phyloP scores from a whole-genome alignment of 2,888 invertebrate genomes.

The Drosophila silvestris region DNA sequence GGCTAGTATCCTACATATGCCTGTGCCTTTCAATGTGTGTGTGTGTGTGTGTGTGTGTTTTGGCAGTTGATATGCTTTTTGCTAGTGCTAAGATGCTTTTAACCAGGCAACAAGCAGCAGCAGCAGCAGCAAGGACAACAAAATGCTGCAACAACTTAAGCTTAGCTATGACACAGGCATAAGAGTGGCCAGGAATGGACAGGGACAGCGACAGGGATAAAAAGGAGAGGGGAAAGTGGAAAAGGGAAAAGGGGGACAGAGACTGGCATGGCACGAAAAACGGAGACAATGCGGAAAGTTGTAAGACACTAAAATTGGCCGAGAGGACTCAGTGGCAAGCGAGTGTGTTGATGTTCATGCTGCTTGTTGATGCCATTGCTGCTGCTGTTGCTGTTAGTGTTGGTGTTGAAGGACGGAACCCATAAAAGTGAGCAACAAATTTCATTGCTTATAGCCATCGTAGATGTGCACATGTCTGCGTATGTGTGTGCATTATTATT shows the following conservation, averaged over 20 bases:
- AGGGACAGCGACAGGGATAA: background rate
- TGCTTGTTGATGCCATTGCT: constrained; percentile 37
- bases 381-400: constrained; percentile 16
- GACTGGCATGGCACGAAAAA: constrained; percentile 43
- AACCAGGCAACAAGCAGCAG: constrained; percentile 46
- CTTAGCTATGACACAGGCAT: constrained; percentile 66
- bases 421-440: constrained; percentile 79
- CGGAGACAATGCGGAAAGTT: constrained; percentile 77
- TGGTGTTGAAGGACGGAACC: constrained; percentile 61
- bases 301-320: constrained; percentile 78
- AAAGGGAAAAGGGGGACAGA: background rate
- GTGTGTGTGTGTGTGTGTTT: constrained; percentile 23
- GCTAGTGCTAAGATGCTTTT: constrained; percentile 64
- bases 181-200: constrained; percentile 35
- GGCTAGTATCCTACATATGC: constrained; percentile 3
- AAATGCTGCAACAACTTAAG: constrained; percentile 73
- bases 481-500: constrained; percentile 1
- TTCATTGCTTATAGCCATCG: constrained; percentile 68
- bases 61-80: constrained; percentile 55
- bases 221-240: background rate
- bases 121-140: constrained; percentile 29
- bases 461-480: background rate
- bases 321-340: constrained; percentile 62
- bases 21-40: constrained; percentile 6
- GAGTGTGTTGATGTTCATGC: constrained; percentile 55